These are phyloP conservation scores for Alloscopus bannaensis DNA, from an alignment of 2,888 invertebrate species.

Conservation along the genomic window DNA sequence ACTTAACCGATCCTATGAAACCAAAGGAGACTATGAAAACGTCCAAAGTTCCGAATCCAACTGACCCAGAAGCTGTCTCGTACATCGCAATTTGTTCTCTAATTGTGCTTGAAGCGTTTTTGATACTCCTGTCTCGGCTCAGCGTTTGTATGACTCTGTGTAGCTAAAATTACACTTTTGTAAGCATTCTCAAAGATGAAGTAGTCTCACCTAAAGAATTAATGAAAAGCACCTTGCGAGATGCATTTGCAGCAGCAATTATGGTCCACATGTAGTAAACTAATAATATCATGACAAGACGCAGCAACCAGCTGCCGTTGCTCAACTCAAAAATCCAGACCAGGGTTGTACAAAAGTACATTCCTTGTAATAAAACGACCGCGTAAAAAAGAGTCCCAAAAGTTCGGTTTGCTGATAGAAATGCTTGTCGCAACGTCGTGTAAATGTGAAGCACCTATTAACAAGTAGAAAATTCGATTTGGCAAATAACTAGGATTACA, in stretches of 20 bases:
- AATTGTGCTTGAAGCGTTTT: not conserved
- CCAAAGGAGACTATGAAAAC: constrained; percentile 9
- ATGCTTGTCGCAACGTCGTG: not conserved
- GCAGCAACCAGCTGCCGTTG: not conserved
- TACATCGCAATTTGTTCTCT: constrained; percentile 13
- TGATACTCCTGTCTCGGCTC: too few species aligned
- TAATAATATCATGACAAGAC: not conserved
- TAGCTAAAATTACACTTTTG: not conserved
- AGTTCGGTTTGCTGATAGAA: not conserved
- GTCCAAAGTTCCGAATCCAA: constrained; percentile 3
- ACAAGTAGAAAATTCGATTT: not conserved
- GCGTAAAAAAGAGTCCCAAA: not conserved
- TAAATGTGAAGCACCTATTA: not conserved
- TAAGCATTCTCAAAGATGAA: not conserved
- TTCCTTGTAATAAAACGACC: not conserved
- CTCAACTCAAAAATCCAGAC: not conserved
- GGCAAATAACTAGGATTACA: not conserved
- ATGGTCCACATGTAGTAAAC: not conserved
- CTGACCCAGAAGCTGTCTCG: constrained; percentile 1
- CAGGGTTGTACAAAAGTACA: not conserved
- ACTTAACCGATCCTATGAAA: constrained; percentile 17
- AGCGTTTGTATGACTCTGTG: too few species aligned
- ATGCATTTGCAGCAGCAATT: not conserved
- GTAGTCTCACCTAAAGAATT: not conserved
- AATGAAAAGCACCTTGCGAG: not conserved